These are phyloP conservation scores for Malacoctenus gilli DNA, from an alignment of 2,797 vertebrate genomes.

Conservation along the genomic window DNA sequence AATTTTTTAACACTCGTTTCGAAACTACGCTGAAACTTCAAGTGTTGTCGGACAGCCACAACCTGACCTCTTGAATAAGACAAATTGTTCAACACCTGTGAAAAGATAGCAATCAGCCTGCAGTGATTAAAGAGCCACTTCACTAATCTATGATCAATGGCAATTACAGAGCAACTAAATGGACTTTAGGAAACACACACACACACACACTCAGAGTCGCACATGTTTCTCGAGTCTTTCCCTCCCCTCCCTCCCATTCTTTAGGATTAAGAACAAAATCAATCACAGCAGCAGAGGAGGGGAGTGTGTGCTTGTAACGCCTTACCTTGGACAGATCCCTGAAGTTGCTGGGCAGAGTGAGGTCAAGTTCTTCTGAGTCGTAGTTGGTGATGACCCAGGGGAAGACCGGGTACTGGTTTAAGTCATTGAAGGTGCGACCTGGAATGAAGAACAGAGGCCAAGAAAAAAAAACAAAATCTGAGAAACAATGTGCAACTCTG, in stretches of 20 bases:
- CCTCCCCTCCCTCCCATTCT: too few relatives aligned
- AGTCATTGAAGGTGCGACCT: slow-evolving; percentile 95
- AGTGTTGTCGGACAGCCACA: not conserved
- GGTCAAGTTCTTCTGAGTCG: slow-evolving; percentile 93
- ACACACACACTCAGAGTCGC: slow-evolving; percentile 3
- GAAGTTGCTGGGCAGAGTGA: slow-evolving; percentile 99
- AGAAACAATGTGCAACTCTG: too few relatives aligned
- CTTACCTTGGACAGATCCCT: slow-evolving; percentile 98
- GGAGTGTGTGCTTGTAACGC: not conserved
- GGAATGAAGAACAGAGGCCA: slow-evolving; percentile 9
- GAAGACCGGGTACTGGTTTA: slow-evolving; percentile 98
- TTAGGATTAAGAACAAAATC: not conserved
- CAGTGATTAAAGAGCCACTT: slow-evolving; percentile 58
- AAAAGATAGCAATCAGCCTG: slow-evolving; percentile 49
- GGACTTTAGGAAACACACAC: slow-evolving; percentile 14
- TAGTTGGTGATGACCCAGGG: slow-evolving; percentile 99
- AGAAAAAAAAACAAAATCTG: not conserved
- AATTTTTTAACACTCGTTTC: too few relatives aligned
- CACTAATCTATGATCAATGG: slow-evolving; percentile 70
- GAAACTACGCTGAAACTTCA: not conserved
- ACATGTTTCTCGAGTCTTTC: not conserved
- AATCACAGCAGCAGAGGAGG: not conserved
- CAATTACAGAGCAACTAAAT: slow-evolving; percentile 62
- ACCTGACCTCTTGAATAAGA: not conserved
- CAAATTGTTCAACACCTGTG: slow-evolving; percentile 1